Percentiles rank a stretch among this genome's conserved stretches.
Conservation (phyloP, 2,113 vertebrate species). For the Recurvirostra avosetta region DNA sequence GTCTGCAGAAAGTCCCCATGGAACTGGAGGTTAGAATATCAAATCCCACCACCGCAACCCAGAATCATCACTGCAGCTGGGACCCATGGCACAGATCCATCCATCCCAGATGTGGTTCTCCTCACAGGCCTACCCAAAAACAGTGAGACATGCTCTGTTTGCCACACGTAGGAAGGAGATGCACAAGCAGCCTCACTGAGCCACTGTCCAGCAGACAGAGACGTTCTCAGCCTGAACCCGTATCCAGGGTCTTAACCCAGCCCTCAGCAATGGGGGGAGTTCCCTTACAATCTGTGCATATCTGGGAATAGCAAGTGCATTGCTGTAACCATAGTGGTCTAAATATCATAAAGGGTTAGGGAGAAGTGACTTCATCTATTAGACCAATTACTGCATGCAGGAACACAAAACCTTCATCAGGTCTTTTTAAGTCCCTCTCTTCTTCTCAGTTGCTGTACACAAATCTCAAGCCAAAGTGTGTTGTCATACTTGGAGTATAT, state of each 20-base stretch:
- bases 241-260: not conserved
- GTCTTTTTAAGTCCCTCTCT: not conserved
- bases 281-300: not conserved
- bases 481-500: conserved; percentile 6
- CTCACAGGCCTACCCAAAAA: not conserved
- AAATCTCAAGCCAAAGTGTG: not conserved
- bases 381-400: not conserved
- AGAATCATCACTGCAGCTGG: not conserved
- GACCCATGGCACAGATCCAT: not conserved
- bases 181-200: not conserved
- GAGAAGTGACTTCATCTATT: not conserved
- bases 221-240: not conserved
- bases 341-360: not conserved
- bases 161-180: accelerated
- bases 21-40: not conserved
- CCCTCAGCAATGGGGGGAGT: not conserved
- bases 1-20: not conserved
- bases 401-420: not conserved
- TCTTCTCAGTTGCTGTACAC: not conserved
- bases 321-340: not conserved
- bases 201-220: not conserved
- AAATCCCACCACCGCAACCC: not conserved
- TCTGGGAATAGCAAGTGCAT: not conserved
- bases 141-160: accelerated
- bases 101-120: not conserved